Conservation (phyloP, 2,888 invertebrate species). For the Caenorhabditis drosophilae region DNA sequence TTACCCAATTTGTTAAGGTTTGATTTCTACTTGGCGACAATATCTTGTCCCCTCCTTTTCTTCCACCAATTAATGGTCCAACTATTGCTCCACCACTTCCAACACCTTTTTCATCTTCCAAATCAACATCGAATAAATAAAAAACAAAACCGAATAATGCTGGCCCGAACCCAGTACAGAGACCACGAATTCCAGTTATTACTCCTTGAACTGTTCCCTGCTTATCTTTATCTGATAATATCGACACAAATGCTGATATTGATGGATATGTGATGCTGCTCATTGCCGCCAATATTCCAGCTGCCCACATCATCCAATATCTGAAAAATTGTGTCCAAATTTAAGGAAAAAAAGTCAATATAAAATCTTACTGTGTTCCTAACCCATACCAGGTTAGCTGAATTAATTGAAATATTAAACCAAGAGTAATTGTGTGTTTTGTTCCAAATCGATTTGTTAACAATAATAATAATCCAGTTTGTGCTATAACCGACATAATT, state of each 20-base stretch:
- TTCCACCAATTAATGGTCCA: conserved; percentile 16
- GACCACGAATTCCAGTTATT: conserved; percentile 96
- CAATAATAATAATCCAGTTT: conserved; percentile 69
- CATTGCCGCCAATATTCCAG: conserved; percentile 91
- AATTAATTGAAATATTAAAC: conserved; percentile 91
- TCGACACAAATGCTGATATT: conserved; percentile 96
- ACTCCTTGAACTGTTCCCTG: conserved; percentile 96
- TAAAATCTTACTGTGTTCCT: conserved; percentile 54
- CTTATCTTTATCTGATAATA: conserved; percentile 94
- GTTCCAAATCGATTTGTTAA: conserved; percentile 77
- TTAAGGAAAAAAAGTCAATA: not conserved
- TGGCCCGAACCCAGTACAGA: conserved; percentile 91
- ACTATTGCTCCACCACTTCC: conserved; percentile 47
- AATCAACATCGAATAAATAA: conserved; percentile 95
- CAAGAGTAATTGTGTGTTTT: conserved; percentile 96
- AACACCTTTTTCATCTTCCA: conserved; percentile 76
- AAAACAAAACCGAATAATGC: conserved; percentile 98
- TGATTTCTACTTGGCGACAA: conserved; percentile 53
- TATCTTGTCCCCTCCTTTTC: conserved; percentile 37
- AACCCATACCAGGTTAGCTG: conserved; percentile 82
- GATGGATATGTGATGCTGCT: conserved; percentile 98
- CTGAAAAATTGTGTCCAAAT: conserved; percentile 12
- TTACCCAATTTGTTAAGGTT: conserved; percentile 41
- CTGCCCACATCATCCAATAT: conserved; percentile 95
- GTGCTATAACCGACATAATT: conserved; percentile 91